phyloP scores from a whole-genome alignment of 2,888 invertebrate genomes.

The Peribatodes rhomboidaria region DNA sequence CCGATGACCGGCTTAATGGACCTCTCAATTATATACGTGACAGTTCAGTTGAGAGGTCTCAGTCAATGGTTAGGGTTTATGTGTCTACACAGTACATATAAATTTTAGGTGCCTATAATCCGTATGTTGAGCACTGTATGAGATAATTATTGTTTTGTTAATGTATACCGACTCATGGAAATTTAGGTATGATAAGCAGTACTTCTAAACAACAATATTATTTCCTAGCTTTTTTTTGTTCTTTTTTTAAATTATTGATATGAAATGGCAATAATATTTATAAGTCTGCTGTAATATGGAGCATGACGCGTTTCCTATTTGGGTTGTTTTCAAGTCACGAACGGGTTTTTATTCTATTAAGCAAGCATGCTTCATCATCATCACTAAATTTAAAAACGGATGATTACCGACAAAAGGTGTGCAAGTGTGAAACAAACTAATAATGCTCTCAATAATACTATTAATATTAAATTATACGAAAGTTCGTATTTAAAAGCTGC shows the following conservation, averaged over 20 bases:
- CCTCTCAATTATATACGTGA: slow-evolving; percentile 35
- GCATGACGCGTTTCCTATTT: not conserved
- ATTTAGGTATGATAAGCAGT: not conserved
- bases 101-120: slow-evolving; percentile 6
- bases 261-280: no score
- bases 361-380: not conserved
- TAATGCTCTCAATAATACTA: no score
- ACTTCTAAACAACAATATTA: no score
- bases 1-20: slow-evolving; percentile 49
- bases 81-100: slow-evolving; percentile 1
- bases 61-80: slow-evolving; percentile 29
- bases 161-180: not conserved
- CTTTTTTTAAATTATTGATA: no score
- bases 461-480: no score
- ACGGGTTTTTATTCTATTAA: not conserved
- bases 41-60: slow-evolving; percentile 23
- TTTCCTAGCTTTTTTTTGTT: no score
- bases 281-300: no score
- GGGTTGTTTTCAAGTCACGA: not conserved
- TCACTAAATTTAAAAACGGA: not conserved
- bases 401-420: no score
- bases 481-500: no score
- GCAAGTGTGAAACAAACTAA: no score
- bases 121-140: slow-evolving; percentile 21
- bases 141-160: slow-evolving; percentile 32